Percentiles rank a stretch among this genome's conserved stretches.
Evolutionary conservation across 2,113 vertebrate genomes (phyloP).

Genomic region (Lycaon pictus): DNA sequence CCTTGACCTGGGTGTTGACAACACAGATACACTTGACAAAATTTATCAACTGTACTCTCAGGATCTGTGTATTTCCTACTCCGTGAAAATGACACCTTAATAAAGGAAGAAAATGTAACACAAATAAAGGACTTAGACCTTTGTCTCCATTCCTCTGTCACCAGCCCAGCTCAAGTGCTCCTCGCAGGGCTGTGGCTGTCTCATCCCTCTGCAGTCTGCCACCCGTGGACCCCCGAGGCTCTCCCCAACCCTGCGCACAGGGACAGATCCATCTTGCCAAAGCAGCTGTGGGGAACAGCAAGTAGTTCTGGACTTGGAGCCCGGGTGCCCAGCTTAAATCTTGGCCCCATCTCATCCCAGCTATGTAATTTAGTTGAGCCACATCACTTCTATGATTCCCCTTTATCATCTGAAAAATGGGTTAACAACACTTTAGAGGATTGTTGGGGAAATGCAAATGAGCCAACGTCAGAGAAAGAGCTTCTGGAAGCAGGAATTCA

Average conservation of each 20-base stretch:
- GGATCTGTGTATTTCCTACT: background rate
- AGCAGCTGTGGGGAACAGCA: background rate
- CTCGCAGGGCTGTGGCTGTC: background rate
- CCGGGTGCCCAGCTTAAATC: background rate
- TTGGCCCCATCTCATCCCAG: background rate
- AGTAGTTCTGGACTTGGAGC: background rate
- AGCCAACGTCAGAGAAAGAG: background rate
- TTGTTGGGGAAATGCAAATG: background rate
- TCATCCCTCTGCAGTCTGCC: background rate
- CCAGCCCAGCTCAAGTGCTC: background rate
- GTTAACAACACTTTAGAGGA: background rate
- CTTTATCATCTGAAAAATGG: background rate
- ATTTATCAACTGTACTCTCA: background rate
- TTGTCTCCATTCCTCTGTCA: background rate
- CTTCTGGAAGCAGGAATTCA: background rate
- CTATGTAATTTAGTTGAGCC: background rate
- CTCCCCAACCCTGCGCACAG: background rate
- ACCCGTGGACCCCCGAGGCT: background rate
- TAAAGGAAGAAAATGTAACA: slow-evolving; percentile 4
- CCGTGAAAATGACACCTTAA: background rate
- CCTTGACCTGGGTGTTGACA: background rate
- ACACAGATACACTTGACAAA: background rate
- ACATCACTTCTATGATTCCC: background rate
- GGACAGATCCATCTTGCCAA: background rate
- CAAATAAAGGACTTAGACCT: background rate